Percentiles rank a stretch among this genome's conserved stretches.
Evolutionary conservation across 2,888 invertebrate species (phyloP).

Genomic region (Lysandra bellargus): DNA sequence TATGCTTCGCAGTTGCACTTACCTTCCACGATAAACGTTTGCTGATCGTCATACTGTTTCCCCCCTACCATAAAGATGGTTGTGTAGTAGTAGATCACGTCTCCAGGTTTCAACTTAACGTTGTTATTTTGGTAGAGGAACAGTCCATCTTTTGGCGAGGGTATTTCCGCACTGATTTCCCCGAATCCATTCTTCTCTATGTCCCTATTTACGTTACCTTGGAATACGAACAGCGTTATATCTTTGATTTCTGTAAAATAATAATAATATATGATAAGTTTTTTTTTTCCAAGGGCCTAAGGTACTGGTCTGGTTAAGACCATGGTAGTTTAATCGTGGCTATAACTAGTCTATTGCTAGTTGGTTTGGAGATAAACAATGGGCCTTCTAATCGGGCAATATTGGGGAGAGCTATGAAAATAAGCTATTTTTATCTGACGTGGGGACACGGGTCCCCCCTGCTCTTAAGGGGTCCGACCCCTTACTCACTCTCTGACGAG

Average conservation of each 20-base stretch:
- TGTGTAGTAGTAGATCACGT: slow-evolving; percentile 82
- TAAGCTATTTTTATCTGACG: too few relatives aligned
- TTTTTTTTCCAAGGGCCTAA: too few relatives aligned
- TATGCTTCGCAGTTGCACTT: slow-evolving; percentile 47
- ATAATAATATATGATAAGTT: too few relatives aligned
- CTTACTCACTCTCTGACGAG: too few relatives aligned
- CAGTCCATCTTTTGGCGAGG: slow-evolving; percentile 59
- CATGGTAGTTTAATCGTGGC: too few relatives aligned
- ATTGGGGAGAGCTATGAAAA: too few relatives aligned
- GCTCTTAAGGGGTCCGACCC: too few relatives aligned
- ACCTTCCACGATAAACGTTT: slow-evolving; percentile 66
- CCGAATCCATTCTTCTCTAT: slow-evolving; percentile 77
- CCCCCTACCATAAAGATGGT: slow-evolving; percentile 76
- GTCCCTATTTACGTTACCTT: slow-evolving; percentile 81
- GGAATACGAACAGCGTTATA: slow-evolving; percentile 82
- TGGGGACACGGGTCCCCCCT: too few relatives aligned
- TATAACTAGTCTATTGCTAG: too few relatives aligned
- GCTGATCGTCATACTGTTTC: slow-evolving; percentile 62
- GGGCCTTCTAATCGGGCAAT: too few relatives aligned
- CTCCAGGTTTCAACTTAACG: slow-evolving; percentile 69
- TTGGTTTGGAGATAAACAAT: too few relatives aligned
- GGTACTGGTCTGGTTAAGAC: too few relatives aligned
- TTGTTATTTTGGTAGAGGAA: slow-evolving; percentile 78
- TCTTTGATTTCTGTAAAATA: slow-evolving; percentile 64
- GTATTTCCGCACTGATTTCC: slow-evolving; percentile 71